phyloP scores from a whole-genome alignment of 1,140 invertebrate species.

The Macrobrachium rosenbergii region DNA sequence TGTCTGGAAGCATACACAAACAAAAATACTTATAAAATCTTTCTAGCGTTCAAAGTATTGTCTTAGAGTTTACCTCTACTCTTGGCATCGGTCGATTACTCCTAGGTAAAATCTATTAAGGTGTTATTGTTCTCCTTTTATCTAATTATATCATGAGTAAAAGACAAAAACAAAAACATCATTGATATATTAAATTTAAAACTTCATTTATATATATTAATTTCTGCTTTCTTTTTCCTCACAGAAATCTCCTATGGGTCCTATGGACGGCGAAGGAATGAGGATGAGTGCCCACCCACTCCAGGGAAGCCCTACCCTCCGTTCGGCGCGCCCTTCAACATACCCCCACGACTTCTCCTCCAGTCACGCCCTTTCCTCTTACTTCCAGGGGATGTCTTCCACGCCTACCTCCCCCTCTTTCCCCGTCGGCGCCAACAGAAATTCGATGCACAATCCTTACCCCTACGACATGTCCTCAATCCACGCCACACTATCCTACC shows the following conservation, averaged over 20 bases:
- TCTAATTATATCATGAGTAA: too few relatives aligned
- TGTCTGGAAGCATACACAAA: too few relatives aligned
- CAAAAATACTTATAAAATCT: too few relatives aligned
- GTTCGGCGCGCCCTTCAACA: background rate
- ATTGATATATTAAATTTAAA: too few relatives aligned
- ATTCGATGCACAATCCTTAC: background rate
- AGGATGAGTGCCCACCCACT: background rate
- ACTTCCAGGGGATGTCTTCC: conserved; percentile 37
- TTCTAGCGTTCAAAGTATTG: too few relatives aligned
- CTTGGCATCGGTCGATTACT: too few relatives aligned
- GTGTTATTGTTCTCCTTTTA: too few relatives aligned
- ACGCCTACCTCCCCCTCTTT: conserved; percentile 33
- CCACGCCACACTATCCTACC: background rate
- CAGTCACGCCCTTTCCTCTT: conserved; percentile 19
- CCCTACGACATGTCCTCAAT: conserved; percentile 3
- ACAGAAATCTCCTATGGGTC: background rate
- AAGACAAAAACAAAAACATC: too few relatives aligned
- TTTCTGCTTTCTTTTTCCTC: too few relatives aligned
- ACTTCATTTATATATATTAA: too few relatives aligned
- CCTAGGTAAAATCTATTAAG: too few relatives aligned
- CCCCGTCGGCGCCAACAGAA: background rate
- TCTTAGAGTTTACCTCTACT: too few relatives aligned
- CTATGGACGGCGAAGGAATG: conserved; percentile 8
- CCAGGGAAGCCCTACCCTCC: background rate
- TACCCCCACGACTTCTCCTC: conserved; percentile 2